A percentile compares a stretch with the other conserved stretches of the same genome.
phyloP scores from a whole-genome alignment of 2,797 vertebrate genomes.

The Schizopygopsis pylzovi region DNA sequence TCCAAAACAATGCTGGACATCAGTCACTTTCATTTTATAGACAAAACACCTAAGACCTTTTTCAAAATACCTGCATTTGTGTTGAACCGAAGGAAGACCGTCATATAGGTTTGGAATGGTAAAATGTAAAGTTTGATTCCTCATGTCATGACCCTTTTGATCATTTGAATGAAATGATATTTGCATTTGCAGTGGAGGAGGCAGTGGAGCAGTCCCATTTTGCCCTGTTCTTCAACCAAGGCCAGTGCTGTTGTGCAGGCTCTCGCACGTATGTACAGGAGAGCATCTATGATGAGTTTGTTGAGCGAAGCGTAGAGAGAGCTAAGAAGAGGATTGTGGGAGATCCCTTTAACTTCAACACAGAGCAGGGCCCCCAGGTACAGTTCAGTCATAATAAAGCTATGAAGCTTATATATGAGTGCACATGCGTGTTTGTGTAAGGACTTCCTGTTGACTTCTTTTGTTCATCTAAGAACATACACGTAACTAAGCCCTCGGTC shows the following conservation, averaged over 20 bases:
- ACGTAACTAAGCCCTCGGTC: not conserved
- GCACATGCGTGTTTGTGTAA: not conserved
- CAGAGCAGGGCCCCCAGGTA: constrained; percentile 96
- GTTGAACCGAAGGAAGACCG: no score
- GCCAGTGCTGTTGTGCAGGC: constrained; percentile 94
- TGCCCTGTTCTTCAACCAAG: constrained; percentile 97
- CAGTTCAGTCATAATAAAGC: not conserved
- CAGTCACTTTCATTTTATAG: no score
- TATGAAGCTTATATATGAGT: not conserved
- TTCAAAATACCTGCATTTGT: not conserved
- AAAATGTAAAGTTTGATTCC: not conserved
- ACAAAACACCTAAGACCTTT: not conserved
- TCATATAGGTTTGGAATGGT: not conserved
- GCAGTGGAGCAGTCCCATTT: constrained; percentile 95
- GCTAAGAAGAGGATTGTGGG: constrained; percentile 89
- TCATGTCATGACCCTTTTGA: not conserved
- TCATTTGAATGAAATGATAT: not conserved
- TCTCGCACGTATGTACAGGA: constrained; percentile 92
- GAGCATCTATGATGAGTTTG: constrained; percentile 88
- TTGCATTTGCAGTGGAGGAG: constrained; percentile 82
- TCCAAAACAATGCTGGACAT: no score
- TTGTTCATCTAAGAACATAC: not conserved
- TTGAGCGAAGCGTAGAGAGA: constrained; percentile 87
- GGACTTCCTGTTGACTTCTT: not conserved
- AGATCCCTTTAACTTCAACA: constrained; percentile 89